A percentile compares a stretch with the other conserved stretches of the same genome.
Conservation (phyloP, 2,113 vertebrate genomes). For the Montifringilla adamsi region DNA sequence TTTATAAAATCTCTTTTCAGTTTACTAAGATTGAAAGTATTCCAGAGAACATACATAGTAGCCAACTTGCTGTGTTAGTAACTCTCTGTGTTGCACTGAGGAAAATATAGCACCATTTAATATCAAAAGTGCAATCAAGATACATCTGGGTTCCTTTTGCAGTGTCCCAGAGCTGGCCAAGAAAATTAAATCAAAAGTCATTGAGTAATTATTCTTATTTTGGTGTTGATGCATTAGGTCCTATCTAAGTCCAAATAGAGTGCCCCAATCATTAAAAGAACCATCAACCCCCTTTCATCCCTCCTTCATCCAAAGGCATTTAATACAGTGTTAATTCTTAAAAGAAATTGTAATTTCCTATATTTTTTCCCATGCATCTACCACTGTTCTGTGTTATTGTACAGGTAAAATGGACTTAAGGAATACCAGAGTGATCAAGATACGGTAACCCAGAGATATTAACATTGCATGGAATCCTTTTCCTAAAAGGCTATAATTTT, state of each 20-base stretch:
- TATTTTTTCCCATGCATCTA: not conserved
- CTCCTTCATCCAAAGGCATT: not conserved
- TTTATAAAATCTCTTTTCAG: not conserved
- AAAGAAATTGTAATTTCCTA: not conserved
- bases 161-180: not conserved
- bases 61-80: not conserved
- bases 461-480: not conserved
- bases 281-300: not conserved
- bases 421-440: not conserved
- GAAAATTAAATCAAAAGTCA: not conserved
- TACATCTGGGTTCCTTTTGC: not conserved
- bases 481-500: not conserved
- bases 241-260: not conserved
- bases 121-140: not conserved
- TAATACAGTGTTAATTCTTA: not conserved
- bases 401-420: not conserved
- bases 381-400: not conserved
- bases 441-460: not conserved
- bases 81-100: not conserved
- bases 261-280: not conserved
- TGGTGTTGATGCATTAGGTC: not conserved
- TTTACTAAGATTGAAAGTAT: not conserved
- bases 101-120: not conserved
- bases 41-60: not conserved
- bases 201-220: not conserved